A percentile compares a stretch with the other conserved stretches of the same genome.
These are phyloP conservation scores for Ammodytes marinus DNA, from an alignment of 2,113 vertebrate species.

Conservation along the genomic window DNA sequence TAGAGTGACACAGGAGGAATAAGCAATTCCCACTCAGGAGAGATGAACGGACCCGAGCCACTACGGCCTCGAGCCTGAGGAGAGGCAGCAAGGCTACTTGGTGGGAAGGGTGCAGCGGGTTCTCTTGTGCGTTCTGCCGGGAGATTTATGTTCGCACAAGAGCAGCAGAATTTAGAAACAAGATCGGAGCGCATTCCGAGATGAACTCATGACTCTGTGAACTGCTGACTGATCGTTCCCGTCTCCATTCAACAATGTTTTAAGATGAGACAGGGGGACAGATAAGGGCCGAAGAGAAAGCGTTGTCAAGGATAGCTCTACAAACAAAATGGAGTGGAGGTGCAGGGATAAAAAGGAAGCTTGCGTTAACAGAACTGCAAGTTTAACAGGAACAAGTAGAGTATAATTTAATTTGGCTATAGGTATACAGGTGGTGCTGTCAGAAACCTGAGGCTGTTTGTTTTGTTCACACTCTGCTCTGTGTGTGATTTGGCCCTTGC, in stretches of 20 bases:
- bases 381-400: not conserved
- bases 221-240: constrained; percentile 67
- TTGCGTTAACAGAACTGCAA: not conserved
- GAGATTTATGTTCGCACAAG: constrained; percentile 72
- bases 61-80: constrained; percentile 17
- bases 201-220: constrained; percentile 72
- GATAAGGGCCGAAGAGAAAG: constrained; percentile 41
- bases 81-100: constrained; percentile 18
- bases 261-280: constrained; percentile 49
- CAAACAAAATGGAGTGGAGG: constrained; percentile 46
- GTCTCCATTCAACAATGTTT: constrained; percentile 53
- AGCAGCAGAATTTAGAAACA: constrained; percentile 73
- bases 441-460: not conserved
- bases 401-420: not conserved
- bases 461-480: not conserved
- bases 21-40: constrained; percentile 35
- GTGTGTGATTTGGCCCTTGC: constrained; percentile 22
- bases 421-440: not conserved
- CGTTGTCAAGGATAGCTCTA: constrained; percentile 43
- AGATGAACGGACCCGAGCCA: constrained; percentile 26
- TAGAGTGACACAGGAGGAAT: constrained; percentile 45
- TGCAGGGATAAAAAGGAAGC: not conserved
- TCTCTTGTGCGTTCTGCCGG: constrained; percentile 29
- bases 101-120: constrained; percentile 48
- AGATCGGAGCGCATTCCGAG: constrained; percentile 62